Evolutionary conservation across 1,140 invertebrate genomes (phyloP).

Genomic region (Halictus rubicundus): DNA sequence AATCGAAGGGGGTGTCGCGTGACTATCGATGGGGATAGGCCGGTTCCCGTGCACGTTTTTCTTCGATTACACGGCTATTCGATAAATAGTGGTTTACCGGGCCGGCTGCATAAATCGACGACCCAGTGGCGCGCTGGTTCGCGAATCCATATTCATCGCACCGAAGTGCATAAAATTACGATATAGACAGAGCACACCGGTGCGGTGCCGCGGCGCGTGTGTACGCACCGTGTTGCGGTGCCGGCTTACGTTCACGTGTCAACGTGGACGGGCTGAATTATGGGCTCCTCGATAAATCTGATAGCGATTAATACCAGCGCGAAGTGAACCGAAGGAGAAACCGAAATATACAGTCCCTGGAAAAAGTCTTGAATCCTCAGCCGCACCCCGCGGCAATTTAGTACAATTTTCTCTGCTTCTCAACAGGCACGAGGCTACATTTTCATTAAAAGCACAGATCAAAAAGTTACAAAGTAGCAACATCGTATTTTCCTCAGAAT

Average conservation of each 20-base stretch:
- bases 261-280: conserved; percentile 65
- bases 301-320: conserved; percentile 69
- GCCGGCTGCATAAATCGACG: conserved; percentile 62
- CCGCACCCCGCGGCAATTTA: no score
- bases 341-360: background rate
- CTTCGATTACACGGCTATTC: conserved; percentile 52
- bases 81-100: conserved; percentile 43
- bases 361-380: no score
- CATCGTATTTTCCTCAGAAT: no score
- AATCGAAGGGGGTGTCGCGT: conserved; percentile 13
- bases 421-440: no score
- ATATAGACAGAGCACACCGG: conserved; percentile 55
- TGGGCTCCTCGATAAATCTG: conserved; percentile 69
- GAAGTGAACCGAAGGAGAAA: conserved; percentile 59
- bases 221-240: conserved; percentile 35
- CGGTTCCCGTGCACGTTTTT: conserved; percentile 31
- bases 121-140: conserved; percentile 56
- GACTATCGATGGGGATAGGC: background rate
- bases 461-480: no score
- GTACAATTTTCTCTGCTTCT: no score
- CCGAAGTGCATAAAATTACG: conserved; percentile 77
- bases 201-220: background rate
- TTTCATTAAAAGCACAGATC: no score
- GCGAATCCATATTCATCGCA: conserved; percentile 76
- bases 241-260: conserved; percentile 69